Evolutionary conservation across 2,113 vertebrate genomes (phyloP), one percentile per base, ranked within the genome.

Genomic region (Trematomus loennbergii): DNA sequence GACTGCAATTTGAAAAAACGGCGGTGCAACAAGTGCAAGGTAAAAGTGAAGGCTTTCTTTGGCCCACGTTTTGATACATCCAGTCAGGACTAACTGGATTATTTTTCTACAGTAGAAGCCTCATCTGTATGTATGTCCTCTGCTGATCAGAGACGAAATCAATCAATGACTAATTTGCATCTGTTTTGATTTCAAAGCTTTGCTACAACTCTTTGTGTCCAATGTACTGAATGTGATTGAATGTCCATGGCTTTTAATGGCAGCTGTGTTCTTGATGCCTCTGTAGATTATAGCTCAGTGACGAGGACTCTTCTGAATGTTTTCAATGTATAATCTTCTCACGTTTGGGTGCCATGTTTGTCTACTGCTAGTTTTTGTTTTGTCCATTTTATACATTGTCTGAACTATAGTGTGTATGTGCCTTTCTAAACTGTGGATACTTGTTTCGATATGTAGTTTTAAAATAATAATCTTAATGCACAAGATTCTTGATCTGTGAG

Each of bases 391-490:
- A 29, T 84, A 78, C 61, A 11, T 81, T 43, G 62, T 81, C 29
- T 69, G 5, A 53, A 54, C 36, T 48, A 43, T 64, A 58, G 65
- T 11, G 43, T 78, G 18, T 73, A 20, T 73, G 82, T 85, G 80
- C 87, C 80, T 91, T 90, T 58, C 40, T 71, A 40, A 75, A 62
- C 22, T n/a, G 50, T 69, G 33, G 58, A 65, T 55, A 29, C 17
- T 15, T 72, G 36, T 78, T 75, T 75, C n/a, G 5, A 45, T 63
- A 43, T 63, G 52, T 25, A 52, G 43, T 77, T 22, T 63, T 52
- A 64, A 72, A 65, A 60, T 0, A 58, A 66, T 57, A 11, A 49
- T 58, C 4, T 1, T 15, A 63, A 63, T 52, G 45, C 22, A 22
- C 12, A 33, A 25, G 49, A 25, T 33, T 40, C 17, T 62, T 46